Evolutionary conservation across 2,797 vertebrate species (phyloP).

Genomic region (Fistularia commersonii): DNA sequence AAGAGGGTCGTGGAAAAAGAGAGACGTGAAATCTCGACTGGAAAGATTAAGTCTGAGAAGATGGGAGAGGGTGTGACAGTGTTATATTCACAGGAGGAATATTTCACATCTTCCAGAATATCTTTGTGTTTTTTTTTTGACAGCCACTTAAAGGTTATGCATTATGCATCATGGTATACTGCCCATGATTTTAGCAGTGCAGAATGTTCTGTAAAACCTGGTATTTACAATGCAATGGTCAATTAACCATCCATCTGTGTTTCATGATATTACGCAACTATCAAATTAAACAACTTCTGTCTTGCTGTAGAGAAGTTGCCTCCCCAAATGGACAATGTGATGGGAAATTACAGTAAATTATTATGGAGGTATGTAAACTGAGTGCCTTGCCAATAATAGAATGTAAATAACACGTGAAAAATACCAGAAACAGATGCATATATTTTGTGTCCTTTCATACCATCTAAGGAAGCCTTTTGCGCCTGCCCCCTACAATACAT

Average conservation of each 20-base stretch:
- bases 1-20: neutral
- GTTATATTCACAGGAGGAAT: no score
- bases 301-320: conserved; percentile 40
- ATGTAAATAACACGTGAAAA: conserved; percentile 10
- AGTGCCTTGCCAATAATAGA: conserved; percentile 1
- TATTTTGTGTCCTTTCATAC: conserved; percentile 14
- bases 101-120: neutral
- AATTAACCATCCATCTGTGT: conserved; percentile 6
- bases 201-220: conserved; percentile 4
- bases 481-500: conserved; percentile 8
- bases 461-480: conserved; percentile 16
- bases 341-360: no score
- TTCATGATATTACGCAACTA: conserved; percentile 15
- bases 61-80: no score
- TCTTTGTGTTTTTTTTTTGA: conserved; percentile 9
- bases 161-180: conserved; percentile 3
- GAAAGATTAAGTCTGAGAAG: no score
- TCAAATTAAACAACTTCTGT: conserved; percentile 26
- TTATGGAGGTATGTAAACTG: neutral
- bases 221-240: conserved; percentile 45
- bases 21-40: neutral
- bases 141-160: conserved; percentile 30
- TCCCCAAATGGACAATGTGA: no score
- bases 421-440: conserved; percentile 36
- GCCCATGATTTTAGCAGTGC: conserved; percentile 5